Percentiles rank a stretch among this genome's conserved stretches.
Conservation (phyloP, 2,888 invertebrate species). For the Dasypogon diadema region DNA sequence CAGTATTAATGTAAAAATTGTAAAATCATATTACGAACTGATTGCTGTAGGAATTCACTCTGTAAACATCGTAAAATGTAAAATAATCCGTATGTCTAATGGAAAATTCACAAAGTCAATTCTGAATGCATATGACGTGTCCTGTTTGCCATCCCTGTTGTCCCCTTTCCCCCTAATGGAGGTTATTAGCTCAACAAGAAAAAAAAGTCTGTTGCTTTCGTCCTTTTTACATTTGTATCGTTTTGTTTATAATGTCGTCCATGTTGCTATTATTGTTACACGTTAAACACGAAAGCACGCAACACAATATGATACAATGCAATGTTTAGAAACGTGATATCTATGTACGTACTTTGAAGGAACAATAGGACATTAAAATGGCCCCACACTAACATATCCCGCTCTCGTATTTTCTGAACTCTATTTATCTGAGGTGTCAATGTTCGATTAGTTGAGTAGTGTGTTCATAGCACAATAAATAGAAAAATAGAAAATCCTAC, state of each 20-base stretch:
- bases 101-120: not conserved
- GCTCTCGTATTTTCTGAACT: conserved; percentile 22
- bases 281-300: conserved; percentile 27
- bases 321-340: conserved; percentile 29
- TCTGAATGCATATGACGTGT: not conserved
- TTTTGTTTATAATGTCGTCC: not conserved
- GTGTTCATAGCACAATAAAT: conserved; percentile 24
- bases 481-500: not conserved
- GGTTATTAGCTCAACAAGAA: conserved; percentile 6
- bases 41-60: not conserved
- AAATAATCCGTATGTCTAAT: not conserved
- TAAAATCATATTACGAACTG: not conserved
- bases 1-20: conserved; percentile 26
- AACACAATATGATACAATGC: not conserved
- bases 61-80: not conserved
- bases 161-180: not conserved
- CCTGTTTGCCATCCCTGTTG: not conserved
- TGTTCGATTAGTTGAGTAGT: conserved; percentile 39
- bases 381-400: conserved; percentile 19
- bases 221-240: not conserved
- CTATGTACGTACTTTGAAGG: not conserved
- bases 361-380: not conserved
- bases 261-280: conserved; percentile 4
- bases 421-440: conserved; percentile 34
- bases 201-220: conserved; percentile 22